Percentiles rank a stretch among this genome's conserved stretches.
phyloP scores from a whole-genome alignment of 2,888 invertebrate genomes.

The Epistrophe eligans region DNA sequence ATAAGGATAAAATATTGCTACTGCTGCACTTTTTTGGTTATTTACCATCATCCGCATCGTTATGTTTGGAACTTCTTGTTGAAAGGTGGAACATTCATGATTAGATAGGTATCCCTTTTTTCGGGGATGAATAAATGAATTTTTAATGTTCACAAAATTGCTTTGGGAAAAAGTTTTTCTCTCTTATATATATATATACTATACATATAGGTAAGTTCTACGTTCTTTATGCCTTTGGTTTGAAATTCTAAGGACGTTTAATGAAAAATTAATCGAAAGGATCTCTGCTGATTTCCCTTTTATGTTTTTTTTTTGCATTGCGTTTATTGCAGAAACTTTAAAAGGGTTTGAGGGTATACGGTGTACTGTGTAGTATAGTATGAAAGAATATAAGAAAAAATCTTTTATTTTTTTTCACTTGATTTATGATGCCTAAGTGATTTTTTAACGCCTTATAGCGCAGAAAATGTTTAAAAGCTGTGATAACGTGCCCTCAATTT shows the following conservation, averaged over 20 bases:
- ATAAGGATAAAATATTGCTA: slow-evolving; percentile 3
- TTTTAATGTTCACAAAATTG: slow-evolving; percentile 59
- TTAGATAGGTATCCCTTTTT: slow-evolving; percentile 45
- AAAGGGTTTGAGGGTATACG: slow-evolving; percentile 14
- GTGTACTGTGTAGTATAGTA: background rate
- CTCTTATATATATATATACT: background rate
- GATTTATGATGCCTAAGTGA: slow-evolving; percentile 67
- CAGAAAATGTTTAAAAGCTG: slow-evolving; percentile 26
- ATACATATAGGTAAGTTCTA: too few species aligned
- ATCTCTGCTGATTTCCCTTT: slow-evolving; percentile 22
- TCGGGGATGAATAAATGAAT: slow-evolving; percentile 60
- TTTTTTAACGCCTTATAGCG: slow-evolving; percentile 41
- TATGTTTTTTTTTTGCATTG: slow-evolving; percentile 4
- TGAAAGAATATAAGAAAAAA: slow-evolving; percentile 39
- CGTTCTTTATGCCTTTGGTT: background rate
- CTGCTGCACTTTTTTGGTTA: slow-evolving; percentile 21
- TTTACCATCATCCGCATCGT: slow-evolving; percentile 10
- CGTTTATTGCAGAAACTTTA: slow-evolving; percentile 21
- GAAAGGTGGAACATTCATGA: slow-evolving; percentile 35
- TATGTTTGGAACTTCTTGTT: slow-evolving; percentile 11
- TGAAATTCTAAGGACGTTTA: slow-evolving; percentile 29
- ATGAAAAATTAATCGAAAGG: slow-evolving; percentile 44
- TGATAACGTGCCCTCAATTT: slow-evolving; percentile 25
- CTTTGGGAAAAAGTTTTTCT: slow-evolving; percentile 54
- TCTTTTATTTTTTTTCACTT: slow-evolving; percentile 48